Conservation (phyloP, 2,113 vertebrate genomes). For the Pogona vitticeps region DNA sequence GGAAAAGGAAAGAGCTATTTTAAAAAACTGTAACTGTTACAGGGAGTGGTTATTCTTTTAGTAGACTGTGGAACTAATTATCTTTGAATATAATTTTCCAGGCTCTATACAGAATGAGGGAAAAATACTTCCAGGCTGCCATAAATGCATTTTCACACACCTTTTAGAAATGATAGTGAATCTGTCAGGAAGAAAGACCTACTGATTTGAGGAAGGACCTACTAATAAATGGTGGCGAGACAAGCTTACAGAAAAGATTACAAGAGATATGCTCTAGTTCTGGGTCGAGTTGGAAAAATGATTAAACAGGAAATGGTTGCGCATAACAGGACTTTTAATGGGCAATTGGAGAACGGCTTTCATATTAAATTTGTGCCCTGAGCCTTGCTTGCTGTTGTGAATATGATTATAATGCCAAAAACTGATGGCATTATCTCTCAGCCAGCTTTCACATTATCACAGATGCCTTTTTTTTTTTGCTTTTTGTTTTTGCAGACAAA, state of each 20-base stretch:
- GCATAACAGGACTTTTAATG: constrained; percentile 21
- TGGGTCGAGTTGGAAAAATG: constrained; percentile 14
- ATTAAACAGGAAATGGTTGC: constrained; percentile 14
- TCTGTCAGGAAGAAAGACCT: background rate
- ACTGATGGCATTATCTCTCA: constrained; percentile 17
- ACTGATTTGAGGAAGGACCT: background rate
- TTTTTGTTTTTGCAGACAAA: background rate
- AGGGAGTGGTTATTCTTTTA: background rate
- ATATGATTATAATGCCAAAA: constrained; percentile 12
- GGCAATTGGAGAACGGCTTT: constrained; percentile 18
- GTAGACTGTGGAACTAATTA: background rate
- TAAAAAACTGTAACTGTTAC: background rate
- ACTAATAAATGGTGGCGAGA: background rate
- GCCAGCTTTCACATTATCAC: constrained; percentile 1
- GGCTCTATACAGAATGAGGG: background rate
- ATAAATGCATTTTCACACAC: background rate
- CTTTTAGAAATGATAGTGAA: background rate
- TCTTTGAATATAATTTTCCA: background rate
- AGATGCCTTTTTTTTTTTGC: background rate
- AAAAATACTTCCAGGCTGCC: background rate
- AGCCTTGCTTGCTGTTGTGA: constrained; percentile 26
- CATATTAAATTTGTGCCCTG: constrained; percentile 22
- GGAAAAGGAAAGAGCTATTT: too few relatives aligned
- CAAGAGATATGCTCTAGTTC: background rate
- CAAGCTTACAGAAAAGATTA: constrained; percentile 12